phyloP scores from a whole-genome alignment of 1,140 invertebrate genomes.

The Ladona fulva region DNA sequence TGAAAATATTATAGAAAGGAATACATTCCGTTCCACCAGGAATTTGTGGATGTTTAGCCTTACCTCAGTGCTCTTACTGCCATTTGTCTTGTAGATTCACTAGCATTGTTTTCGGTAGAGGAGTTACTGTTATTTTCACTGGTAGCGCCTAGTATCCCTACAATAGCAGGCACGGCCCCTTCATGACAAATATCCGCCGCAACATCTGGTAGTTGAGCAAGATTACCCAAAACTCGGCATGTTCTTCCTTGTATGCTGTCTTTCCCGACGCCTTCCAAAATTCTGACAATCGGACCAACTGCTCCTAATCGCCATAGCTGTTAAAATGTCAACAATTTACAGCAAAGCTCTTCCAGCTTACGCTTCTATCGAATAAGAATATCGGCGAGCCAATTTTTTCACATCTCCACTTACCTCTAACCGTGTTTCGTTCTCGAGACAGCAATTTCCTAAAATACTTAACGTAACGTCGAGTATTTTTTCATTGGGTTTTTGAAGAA shows the following conservation, averaged over 20 bases:
- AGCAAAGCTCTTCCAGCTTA: too few relatives aligned
- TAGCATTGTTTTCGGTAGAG: neutral
- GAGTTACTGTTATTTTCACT: neutral
- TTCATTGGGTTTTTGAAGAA: conserved; percentile 37
- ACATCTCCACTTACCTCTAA: conserved; percentile 22
- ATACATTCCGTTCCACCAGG: neutral
- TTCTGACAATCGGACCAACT: conserved; percentile 34
- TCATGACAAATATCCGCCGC: conserved; percentile 37
- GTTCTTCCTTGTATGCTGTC: conserved; percentile 40
- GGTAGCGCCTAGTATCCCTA: conserved; percentile 34
- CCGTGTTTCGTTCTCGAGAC: conserved; percentile 38
- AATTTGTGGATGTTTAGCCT: too few relatives aligned
- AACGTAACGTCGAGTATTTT: conserved; percentile 42
- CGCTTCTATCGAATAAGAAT: too few relatives aligned
- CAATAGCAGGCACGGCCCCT: conserved; percentile 35
- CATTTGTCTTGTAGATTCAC: conserved; percentile 38
- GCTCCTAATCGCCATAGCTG: conserved; percentile 37
- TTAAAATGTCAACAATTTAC: conserved; percentile 15
- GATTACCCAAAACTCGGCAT: conserved; percentile 39
- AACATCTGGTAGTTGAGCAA: conserved; percentile 35
- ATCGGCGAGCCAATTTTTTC: neutral
- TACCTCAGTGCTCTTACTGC: conserved; percentile 42
- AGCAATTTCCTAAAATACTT: conserved; percentile 49
- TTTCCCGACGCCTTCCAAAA: conserved; percentile 37
- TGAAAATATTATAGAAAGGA: neutral